Evolutionary conservation across 2,113 vertebrate species (phyloP), one percentile per base, ranked within the genome.

Genomic region (Anarhynchus alexandrinus): DNA sequence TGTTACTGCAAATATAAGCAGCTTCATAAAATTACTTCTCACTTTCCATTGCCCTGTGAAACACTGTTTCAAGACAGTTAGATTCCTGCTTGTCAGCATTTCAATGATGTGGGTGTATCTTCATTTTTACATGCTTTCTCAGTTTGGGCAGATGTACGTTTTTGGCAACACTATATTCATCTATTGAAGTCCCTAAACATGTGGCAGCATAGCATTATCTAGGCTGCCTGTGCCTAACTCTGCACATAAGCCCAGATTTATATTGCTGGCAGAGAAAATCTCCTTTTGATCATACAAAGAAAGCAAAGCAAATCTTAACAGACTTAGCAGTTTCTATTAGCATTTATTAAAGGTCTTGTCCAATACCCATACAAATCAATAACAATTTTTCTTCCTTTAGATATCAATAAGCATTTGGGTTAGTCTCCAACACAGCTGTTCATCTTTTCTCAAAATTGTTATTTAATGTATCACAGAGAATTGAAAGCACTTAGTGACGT

Each of bases 31-130:
- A 89, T 36, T 82, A 64, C 16, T 86, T 90, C 76, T 85, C 67
- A 43, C 52, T 95, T 91, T 84, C 16, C 17, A 80, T 64, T 88
- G 88, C 71, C n/a, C 55, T 93, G 26, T n/a, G 82, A 97, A 95
- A 72, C 57, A 65, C 54, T 93, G 51, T 65, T 94, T 88, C 69
- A 82, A 54, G n/a, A 71, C 32, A 81, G 67, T 42, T 64, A 36
- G 32, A 49, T 43, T 94, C 72, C 34, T 77, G 30, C 51, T 91
- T 30, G 86, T 85, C 88, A 88, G 47, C 34, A 42, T 74, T 74
- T 96, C 76, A 45, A 45, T 87, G 55, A 64, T 93, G 74, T 59
- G 30, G 19, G 23, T 49, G 11, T 64, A 45, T 81, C 82, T 94
- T 82, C 51, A 30, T 32, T 89, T 93, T 82, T 52, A n/a, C 52